Evolutionary conservation across 1,140 invertebrate species (phyloP), one percentile per base, ranked within the genome.

Genomic region (Aphaenogaster rudis): DNA sequence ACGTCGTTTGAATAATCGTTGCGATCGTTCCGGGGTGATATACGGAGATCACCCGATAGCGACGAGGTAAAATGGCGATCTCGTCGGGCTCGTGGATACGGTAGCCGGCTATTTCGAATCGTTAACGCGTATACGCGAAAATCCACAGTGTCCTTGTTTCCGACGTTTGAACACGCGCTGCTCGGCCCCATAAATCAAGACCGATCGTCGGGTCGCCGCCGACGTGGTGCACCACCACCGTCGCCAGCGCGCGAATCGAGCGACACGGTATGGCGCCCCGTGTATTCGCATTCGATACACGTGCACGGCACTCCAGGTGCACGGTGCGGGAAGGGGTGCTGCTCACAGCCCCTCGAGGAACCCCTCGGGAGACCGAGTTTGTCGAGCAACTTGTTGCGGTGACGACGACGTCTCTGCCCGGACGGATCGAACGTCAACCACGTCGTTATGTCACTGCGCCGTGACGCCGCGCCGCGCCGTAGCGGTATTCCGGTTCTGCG

Each of bases 61-160:
- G 21, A n/a, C n/a, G 50, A 21, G 48, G 33, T 54, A 39, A 69
- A 54, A 67, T 33, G 28, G n/a, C 48, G 36, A 80, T 48, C 54
- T 21, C 61, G 54, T 7, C 36, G 17, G 72, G 8, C 15, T 39
- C 52, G 71, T 33, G 50, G 59, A 28, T 66, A 28, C 76, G 66
- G 45, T 72, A 36, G 50, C 63, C 7, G 42, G 50, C 50, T 11
- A n/a, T 88, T 82, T 74, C 50, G 81, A 67, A 88, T 88, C 45
- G 59, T 89, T 88, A 88, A 86, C 66, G 67, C 45, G 52, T 67
- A 78, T 52, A 76, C 54, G 64, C 50, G 71, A 89, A 74, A 86
- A 61, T 71, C 71, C 48, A 72, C 81, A 79, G 77, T 67, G 87
- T 50, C 74, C 88, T 71, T 63, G 74, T 89, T 89, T 79, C 87